A percentile compares a stretch with the other conserved stretches of the same genome.
phyloP scores from a whole-genome alignment of 1,140 invertebrate species.

The Sinella curviseta region DNA sequence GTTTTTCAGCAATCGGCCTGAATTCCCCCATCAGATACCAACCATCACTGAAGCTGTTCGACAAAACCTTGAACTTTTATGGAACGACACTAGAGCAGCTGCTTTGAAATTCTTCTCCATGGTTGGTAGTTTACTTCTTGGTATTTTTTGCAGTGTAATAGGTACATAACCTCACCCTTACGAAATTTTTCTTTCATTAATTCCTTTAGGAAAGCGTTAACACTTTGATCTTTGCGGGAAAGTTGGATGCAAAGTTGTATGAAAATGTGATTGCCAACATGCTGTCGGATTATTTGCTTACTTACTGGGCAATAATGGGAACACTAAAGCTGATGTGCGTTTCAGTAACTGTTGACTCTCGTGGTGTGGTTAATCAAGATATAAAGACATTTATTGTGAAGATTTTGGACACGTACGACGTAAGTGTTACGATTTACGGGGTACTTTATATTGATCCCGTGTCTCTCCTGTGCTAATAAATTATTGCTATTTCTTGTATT shows the following conservation, averaged over 20 bases:
- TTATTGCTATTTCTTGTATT: neutral
- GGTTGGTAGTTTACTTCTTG: no score
- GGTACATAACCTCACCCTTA: no score
- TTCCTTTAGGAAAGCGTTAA: neutral
- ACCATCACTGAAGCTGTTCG: neutral
- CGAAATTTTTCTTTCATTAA: neutral
- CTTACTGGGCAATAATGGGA: neutral
- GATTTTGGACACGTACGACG: neutral
- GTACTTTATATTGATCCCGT: no score
- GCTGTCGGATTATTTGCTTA: neutral
- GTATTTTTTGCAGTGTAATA: no score
- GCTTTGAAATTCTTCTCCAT: no score
- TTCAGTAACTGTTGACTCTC: neutral
- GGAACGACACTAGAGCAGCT: neutral
- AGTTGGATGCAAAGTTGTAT: neutral
- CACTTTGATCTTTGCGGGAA: neutral
- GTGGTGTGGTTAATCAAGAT: neutral
- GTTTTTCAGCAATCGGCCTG: no score
- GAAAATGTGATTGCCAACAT: neutral
- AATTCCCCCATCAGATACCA: no score
- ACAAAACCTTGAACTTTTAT: neutral
- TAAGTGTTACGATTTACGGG: neutral
- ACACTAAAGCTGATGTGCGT: neutral
- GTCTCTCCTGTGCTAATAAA: no score
- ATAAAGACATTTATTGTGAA: neutral